Evolutionary conservation across 2,888 invertebrate genomes (phyloP).

Genomic region (Syrista parreyssii): DNA sequence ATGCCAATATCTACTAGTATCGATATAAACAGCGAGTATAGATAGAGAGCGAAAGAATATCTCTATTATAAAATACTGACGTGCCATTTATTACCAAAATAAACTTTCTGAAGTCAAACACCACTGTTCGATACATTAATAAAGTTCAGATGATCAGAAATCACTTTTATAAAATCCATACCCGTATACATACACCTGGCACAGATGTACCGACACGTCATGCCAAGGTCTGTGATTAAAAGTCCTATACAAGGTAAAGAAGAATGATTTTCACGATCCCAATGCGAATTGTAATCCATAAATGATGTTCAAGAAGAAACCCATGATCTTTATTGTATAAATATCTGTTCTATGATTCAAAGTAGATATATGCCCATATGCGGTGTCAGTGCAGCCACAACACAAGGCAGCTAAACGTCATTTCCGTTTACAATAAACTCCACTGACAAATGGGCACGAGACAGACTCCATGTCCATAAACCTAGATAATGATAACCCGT

Average conservation of each 20-base stretch:
- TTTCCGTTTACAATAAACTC: conserved; percentile 22
- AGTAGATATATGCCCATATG: background rate
- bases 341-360: background rate
- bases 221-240: background rate
- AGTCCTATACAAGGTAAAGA: background rate
- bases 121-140: no score
- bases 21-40: conserved; percentile 41
- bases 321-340: background rate
- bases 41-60: background rate
- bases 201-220: background rate
- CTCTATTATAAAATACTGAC: background rate
- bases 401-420: conserved; percentile 21
- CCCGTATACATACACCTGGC: background rate
- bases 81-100: background rate
- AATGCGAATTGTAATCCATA: no score
- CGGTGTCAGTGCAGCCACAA: background rate
- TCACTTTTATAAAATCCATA: no score
- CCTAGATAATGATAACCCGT: conserved; percentile 41
- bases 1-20: conserved; percentile 50
- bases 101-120: background rate
- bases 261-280: no score
- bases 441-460: conserved; percentile 8
- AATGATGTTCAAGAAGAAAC: no score
- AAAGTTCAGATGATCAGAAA: no score
- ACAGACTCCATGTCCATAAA: conserved; percentile 28